phyloP scores from a whole-genome alignment of 2,797 vertebrate genomes.

The Hirundo rustica region DNA sequence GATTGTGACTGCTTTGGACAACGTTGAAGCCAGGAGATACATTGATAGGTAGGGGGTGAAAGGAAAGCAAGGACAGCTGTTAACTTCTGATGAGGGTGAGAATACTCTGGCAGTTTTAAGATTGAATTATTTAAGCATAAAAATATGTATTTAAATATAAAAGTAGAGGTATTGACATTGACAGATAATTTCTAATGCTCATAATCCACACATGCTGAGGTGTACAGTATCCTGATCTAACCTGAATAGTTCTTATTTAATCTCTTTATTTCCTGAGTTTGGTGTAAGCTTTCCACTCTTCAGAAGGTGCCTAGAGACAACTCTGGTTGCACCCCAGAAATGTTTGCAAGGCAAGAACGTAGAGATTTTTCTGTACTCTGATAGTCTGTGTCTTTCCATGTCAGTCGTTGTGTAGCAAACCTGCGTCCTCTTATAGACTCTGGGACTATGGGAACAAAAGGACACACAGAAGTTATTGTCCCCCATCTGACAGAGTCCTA shows the following conservation, averaged over 20 bases:
- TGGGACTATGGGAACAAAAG: slow-evolving; percentile 99
- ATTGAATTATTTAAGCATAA: not conserved
- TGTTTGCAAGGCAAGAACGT: not conserved
- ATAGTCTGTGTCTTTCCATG: slow-evolving; percentile 43
- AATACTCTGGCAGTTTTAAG: not conserved
- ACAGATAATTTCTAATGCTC: not conserved
- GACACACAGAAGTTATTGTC: slow-evolving; percentile 95
- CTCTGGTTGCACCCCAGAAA: not conserved
- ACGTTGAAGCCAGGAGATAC: slow-evolving; percentile 96
- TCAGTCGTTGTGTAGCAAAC: slow-evolving; percentile 93
- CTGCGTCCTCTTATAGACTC: slow-evolving; percentile 93
- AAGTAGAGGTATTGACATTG: not conserved
- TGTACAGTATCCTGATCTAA: not conserved
- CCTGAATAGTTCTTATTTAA: not conserved
- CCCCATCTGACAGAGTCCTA: slow-evolving; percentile 96
- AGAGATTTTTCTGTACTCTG: not conserved
- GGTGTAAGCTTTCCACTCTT: not conserved
- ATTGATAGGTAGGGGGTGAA: slow-evolving; percentile 88
- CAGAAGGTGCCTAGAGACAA: not conserved
- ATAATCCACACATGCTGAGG: not conserved
- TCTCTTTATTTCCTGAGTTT: not conserved
- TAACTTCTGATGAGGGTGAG: not conserved
- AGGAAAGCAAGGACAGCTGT: not conserved
- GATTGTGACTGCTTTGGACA: slow-evolving; percentile 95
- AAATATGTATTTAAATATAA: not conserved